Conservation (phyloP, 2,113 vertebrate species). For the Motacilla tschutschensis region DNA sequence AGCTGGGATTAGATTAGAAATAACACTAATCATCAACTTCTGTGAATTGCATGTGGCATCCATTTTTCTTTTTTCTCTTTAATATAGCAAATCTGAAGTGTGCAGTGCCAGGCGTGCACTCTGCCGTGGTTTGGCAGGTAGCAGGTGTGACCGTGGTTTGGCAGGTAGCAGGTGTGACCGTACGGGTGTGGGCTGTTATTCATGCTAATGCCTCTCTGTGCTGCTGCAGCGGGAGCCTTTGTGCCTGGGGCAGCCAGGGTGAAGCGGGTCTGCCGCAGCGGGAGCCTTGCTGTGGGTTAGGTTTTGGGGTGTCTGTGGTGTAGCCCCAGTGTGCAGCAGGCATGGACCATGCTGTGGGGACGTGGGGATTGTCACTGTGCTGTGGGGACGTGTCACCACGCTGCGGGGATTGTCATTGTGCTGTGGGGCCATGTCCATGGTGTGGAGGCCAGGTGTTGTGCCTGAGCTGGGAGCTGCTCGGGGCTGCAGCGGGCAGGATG, state of each 20-base stretch:
- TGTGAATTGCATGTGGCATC: not conserved
- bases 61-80: not conserved
- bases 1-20: not conserved
- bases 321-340: rapidly evolving
- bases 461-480: rapidly evolving
- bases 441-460: rapidly evolving
- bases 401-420: no score
- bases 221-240: rapidly evolving
- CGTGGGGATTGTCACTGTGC: no score
- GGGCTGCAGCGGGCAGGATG: not conserved
- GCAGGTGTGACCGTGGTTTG: not conserved
- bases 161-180: not conserved
- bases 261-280: rapidly evolving
- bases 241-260: rapidly evolving
- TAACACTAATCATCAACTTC: not conserved
- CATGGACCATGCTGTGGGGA: rapidly evolving
- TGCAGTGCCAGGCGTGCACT: not conserved
- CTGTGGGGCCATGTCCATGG: rapidly evolving
- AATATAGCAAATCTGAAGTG: not conserved
- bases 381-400: no score
- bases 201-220: not conserved
- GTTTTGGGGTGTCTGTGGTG: rapidly evolving
- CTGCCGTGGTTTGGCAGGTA: not conserved
- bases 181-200: not conserved
- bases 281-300: not conserved